Conservation (phyloP, 2,113 vertebrate genomes). For the Zosterops borbonicus region DNA sequence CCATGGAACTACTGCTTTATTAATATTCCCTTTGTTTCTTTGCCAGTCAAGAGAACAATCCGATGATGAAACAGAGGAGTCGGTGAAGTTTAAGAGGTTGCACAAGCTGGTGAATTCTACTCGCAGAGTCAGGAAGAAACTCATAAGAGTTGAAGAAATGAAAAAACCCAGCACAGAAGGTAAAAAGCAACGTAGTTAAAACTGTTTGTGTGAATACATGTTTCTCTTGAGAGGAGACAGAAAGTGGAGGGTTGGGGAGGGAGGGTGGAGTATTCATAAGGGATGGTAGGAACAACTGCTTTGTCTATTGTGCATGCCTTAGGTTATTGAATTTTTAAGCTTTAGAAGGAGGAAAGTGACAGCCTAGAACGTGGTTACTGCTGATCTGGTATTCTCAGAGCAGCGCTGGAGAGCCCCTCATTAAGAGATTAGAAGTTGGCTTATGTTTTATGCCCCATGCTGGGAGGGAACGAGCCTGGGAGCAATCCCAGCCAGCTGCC, state of each 20-base stretch:
- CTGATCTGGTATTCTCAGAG: neutral
- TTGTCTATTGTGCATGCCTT: neutral
- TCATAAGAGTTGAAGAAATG: conserved; percentile 95
- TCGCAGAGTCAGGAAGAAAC: conserved; percentile 93
- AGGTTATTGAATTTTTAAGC: neutral
- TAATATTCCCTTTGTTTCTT: conserved; percentile 74
- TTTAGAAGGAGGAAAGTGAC: neutral
- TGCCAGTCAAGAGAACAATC: conserved; percentile 95
- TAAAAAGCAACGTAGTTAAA: conserved; percentile 61
- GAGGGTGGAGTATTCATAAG: neutral
- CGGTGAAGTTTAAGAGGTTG: conserved; percentile 95
- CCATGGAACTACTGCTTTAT: conserved; percentile 29
- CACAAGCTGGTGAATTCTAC: conserved; percentile 98
- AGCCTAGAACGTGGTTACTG: neutral
- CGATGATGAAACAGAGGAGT: conserved; percentile 96
- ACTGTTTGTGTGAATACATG: neutral
- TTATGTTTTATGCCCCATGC: neutral
- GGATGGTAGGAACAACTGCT: neutral
- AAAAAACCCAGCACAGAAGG: conserved; percentile 91
- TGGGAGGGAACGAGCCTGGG: neutral
- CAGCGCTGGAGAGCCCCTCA: neutral
- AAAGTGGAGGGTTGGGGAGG: neutral
- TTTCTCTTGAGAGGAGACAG: neutral
- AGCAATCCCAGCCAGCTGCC: neutral
- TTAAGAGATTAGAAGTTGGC: conserved; percentile 13